Evolutionary conservation across 2,797 vertebrate species (phyloP).

Genomic region (Dendrocincla fuliginosa): DNA sequence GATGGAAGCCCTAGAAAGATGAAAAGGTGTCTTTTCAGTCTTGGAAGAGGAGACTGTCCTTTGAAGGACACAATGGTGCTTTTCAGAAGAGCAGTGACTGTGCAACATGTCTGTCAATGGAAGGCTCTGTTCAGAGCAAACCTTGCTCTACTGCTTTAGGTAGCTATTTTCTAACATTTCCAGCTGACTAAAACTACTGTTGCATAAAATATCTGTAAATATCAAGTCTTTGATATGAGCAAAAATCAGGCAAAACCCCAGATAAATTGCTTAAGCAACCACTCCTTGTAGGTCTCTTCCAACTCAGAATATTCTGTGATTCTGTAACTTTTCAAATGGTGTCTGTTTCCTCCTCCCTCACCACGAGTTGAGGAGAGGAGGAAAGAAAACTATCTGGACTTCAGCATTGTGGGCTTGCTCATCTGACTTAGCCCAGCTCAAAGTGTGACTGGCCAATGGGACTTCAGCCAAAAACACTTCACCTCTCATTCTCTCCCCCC

Average conservation of each 20-base stretch:
- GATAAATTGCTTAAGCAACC: neutral
- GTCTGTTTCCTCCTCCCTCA: neutral
- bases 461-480: conserved; percentile 20
- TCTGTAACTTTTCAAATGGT: neutral
- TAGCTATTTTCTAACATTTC: neutral
- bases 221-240: neutral
- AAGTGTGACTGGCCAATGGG: neutral
- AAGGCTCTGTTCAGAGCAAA: neutral
- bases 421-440: neutral
- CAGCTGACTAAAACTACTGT: neutral
- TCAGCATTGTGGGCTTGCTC: neutral
- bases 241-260: neutral
- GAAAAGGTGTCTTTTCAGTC: neutral
- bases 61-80: neutral
- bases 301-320: neutral
- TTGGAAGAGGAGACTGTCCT: neutral
- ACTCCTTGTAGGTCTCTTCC: neutral
- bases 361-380: neutral
- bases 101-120: neutral
- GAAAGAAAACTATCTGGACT: neutral
- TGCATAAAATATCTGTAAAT: neutral
- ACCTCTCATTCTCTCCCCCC: neutral
- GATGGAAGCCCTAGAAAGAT: neutral
- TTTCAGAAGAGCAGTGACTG: neutral
- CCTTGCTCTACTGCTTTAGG: neutral